phyloP scores from a whole-genome alignment of 2,888 invertebrate genomes.

The Apotomis betuletana region DNA sequence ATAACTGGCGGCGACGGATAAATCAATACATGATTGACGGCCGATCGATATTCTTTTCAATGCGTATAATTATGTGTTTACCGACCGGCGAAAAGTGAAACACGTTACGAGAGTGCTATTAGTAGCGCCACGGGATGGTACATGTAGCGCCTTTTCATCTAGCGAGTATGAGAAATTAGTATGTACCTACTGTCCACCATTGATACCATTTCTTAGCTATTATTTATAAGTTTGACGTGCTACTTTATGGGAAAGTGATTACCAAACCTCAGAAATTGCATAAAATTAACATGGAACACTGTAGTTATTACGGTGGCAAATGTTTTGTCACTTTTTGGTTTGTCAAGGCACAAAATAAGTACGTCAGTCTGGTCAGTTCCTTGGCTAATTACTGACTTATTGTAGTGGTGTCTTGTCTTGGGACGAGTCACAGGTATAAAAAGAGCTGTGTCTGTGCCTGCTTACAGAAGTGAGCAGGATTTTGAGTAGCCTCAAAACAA shows the following conservation, averaged over 20 bases:
- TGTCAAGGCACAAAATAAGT: neutral
- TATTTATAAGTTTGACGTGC: too few species aligned
- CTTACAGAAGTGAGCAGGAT: too few species aligned
- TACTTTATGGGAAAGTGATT: too few species aligned
- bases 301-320: too few species aligned
- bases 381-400: too few species aligned
- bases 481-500: too few species aligned
- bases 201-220: neutral
- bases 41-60: conserved; percentile 42
- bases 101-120: conserved; percentile 19
- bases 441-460: too few species aligned
- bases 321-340: neutral
- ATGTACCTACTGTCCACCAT: neutral
- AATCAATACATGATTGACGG: conserved; percentile 46
- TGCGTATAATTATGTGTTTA: conserved; percentile 37
- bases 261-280: too few species aligned
- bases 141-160: conserved; percentile 6
- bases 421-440: too few species aligned
- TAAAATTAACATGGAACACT: too few species aligned
- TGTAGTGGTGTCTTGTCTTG: too few species aligned
- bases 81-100: conserved; percentile 29
- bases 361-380: too few species aligned
- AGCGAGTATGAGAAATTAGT: neutral
- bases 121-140: conserved; percentile 1
- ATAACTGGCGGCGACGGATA: conserved; percentile 32